Base-by-base conservation (phyloP, 1,140 invertebrate species). In the Diorhabda elongata region DNA sequence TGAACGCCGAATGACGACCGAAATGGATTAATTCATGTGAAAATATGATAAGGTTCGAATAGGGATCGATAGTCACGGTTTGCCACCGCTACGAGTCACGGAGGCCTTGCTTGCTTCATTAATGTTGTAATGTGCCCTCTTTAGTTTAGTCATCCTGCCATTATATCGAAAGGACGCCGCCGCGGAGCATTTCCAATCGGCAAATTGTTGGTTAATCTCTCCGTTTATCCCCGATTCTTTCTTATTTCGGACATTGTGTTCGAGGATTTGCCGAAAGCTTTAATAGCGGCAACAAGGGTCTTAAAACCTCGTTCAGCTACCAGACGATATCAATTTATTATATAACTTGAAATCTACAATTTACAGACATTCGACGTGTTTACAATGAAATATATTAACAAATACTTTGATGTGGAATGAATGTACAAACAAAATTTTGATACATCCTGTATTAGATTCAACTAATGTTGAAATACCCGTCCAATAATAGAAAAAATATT, bases 21-120 rank as follows among this genome's bases (percentile, higher is more conserved):
- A 66, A 71, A 73, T 73, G 63, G 66, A 69, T 61, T 61, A 69
- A 70, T 67, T 69, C 72, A 74, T 74, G 72, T 74, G 72, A 67
- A 69, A 74, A 72, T 63, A 66, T 66, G 72, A 74, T 74, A 74
- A 74, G 72, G 61, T 67, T 58, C 60, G 69, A 58, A 59, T n/a
- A 44, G 45, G 65, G 64, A 70, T 69, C 70, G 60, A 71, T 69
- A 68, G 61, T 65, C 59, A 71, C 66, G 66, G 56, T 70, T 70
- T 61, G 63, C 44, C 42, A 42, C 61, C 61, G 11, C 58, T 52
- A 52, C 47, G 47, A 52, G 47, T n/a, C 47, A 52, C 47, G 6
- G 56, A 52, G 68, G 52, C 68, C 56, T 52, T 59, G 62, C 63
- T 56, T n/a, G 61, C 52, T 26, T 45, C 63, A 62, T 71, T 68